Evolutionary conservation across 2,113 vertebrate species (phyloP).

Genomic region (Microcebus ravelobensis): DNA sequence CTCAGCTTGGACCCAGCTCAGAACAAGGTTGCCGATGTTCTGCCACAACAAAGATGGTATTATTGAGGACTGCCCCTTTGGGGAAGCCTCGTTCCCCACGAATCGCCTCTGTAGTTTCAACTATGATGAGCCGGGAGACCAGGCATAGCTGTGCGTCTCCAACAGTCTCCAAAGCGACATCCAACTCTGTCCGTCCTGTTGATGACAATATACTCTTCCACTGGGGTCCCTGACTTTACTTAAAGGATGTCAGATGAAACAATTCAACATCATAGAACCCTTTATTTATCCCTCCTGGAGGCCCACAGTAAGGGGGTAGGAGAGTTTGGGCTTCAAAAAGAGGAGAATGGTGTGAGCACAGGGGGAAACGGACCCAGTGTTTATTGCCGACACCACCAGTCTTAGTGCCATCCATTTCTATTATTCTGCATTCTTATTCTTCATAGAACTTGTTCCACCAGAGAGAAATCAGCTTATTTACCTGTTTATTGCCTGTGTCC

Average conservation of each 20-base stretch:
- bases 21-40: slow-evolving; percentile 64
- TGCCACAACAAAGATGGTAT: slow-evolving; percentile 71
- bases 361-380: neutral
- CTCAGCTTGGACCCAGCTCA: slow-evolving; percentile 57
- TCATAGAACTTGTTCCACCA: neutral
- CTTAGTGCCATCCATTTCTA: neutral
- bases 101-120: slow-evolving; percentile 34
- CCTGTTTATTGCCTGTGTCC: neutral
- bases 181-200: neutral
- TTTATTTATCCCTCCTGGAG: slow-evolving; percentile 17
- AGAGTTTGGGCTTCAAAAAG: neutral
- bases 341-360: neutral
- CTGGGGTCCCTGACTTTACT: neutral
- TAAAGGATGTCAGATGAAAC: slow-evolving; percentile 52
- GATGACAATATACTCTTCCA: neutral
- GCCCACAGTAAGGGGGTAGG: neutral
- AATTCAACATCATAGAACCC: neutral
- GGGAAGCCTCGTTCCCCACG: neutral
- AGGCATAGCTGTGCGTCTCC: slow-evolving; percentile 20
- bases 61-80: slow-evolving; percentile 55
- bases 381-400: neutral
- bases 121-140: neutral
- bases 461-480: neutral
- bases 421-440: neutral
- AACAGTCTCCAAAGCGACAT: slow-evolving; percentile 45